These are phyloP conservation scores for Struthio camelus DNA, from an alignment of 2,113 vertebrate species.

Conservation along the genomic window DNA sequence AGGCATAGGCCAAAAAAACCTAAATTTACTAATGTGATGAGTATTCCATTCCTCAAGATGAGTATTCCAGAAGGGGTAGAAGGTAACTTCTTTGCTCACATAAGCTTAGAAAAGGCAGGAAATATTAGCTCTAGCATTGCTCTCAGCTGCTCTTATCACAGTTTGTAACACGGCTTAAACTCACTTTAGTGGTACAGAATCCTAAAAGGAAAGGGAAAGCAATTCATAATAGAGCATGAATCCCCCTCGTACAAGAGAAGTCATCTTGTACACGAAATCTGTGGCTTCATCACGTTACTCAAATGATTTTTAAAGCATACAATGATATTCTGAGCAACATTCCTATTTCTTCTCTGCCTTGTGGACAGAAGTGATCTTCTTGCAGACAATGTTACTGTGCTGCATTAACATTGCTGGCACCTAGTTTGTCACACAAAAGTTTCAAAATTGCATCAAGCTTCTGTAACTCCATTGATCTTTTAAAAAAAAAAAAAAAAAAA, in stretches of 20 bases:
- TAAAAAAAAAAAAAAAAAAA: background rate
- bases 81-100: background rate
- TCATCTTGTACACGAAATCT: background rate
- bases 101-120: background rate
- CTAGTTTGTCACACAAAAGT: background rate
- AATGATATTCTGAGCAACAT: background rate
- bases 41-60: background rate
- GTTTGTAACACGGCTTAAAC: fast-evolving
- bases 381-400: background rate
- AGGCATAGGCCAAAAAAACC: background rate
- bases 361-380: background rate
- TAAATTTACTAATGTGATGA: background rate
- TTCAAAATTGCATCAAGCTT: background rate
- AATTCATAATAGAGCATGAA: background rate
- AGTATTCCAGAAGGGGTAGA: background rate
- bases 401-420: background rate
- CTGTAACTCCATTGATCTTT: background rate
- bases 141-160: background rate
- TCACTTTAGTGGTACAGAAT: background rate
- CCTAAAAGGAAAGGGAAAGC: background rate
- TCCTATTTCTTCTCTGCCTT: background rate
- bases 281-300: background rate
- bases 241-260: background rate
- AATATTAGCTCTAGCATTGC: background rate
- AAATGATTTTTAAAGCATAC: background rate